Evolutionary conservation across 1,140 invertebrate genomes (phyloP).

Genomic region (Spodoptera litura): DNA sequence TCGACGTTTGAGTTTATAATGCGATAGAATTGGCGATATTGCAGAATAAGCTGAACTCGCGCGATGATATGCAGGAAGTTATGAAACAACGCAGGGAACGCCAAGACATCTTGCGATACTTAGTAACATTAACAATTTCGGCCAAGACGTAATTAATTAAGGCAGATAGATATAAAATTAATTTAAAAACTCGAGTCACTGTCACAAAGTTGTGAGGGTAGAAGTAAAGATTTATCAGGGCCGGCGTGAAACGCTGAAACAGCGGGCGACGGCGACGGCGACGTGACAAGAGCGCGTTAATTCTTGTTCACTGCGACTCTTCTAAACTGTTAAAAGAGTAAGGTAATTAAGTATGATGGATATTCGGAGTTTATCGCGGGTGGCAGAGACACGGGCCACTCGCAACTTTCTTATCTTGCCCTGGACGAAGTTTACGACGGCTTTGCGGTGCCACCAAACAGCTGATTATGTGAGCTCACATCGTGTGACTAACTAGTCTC

Average conservation of each 20-base stretch:
- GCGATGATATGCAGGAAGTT: not conserved
- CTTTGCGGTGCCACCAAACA: conserved; percentile 28
- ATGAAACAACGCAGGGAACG: conserved; percentile 8
- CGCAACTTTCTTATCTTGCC: conserved; percentile 68
- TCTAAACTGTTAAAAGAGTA: conserved; percentile 74
- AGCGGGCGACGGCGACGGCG: conserved; percentile 45
- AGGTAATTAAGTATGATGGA: conserved; percentile 79
- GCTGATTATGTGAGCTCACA: conserved; percentile 36
- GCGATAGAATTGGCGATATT: conserved; percentile 1
- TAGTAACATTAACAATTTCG: conserved; percentile 28
- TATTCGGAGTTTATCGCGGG: conserved; percentile 76
- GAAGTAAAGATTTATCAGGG: conserved; percentile 58
- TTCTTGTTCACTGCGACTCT: conserved; percentile 61
- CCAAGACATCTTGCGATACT: conserved; percentile 13
- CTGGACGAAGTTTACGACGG: conserved; percentile 52
- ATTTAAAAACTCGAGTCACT: conserved; percentile 49
- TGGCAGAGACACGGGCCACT: conserved; percentile 60
- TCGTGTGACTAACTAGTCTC: conserved; percentile 27
- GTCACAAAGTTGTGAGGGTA: conserved; percentile 43
- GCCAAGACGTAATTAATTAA: conserved; percentile 44
- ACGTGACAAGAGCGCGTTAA: conserved; percentile 67
- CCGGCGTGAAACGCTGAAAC: conserved; percentile 60
- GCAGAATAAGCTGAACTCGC: not conserved
- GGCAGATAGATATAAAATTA: conserved; percentile 48
- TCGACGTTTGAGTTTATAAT: conserved; percentile 23